A percentile compares a stretch with the other conserved stretches of the same genome.
These are phyloP conservation scores for Popillia japonica DNA, from an alignment of 1,140 invertebrate species.

Conservation along the genomic window DNA sequence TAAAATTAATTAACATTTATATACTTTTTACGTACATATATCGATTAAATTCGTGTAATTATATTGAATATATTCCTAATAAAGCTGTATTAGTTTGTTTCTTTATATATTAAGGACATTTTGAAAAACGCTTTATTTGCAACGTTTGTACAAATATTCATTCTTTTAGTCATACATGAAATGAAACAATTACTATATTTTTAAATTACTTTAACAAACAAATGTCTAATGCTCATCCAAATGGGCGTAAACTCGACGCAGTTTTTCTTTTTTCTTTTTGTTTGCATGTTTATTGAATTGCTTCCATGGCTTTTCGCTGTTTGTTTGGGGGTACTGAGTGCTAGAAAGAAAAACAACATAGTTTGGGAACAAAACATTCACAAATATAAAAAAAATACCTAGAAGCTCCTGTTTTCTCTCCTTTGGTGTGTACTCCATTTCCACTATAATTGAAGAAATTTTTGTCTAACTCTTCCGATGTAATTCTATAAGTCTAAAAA, in stretches of 20 bases:
- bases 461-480: slow-evolving; percentile 66
- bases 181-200: neutral
- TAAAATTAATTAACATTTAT: slow-evolving; percentile 3
- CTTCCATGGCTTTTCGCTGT: slow-evolving; percentile 81
- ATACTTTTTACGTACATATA: neutral
- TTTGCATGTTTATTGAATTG: slow-evolving; percentile 79
- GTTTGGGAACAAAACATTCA: neutral
- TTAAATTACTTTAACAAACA: neutral
- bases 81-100: neutral
- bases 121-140: neutral
- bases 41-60: neutral
- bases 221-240: slow-evolving; percentile 73
- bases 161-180: neutral
- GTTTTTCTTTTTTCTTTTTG: slow-evolving; percentile 86
- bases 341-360: neutral
- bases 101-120: neutral
- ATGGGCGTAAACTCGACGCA: slow-evolving; percentile 80
- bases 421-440: slow-evolving; percentile 63
- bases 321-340: no score
- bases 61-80: neutral
- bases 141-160: neutral
- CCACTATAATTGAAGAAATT: slow-evolving; percentile 65
- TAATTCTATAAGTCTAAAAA: slow-evolving; percentile 50
- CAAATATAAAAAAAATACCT: neutral
- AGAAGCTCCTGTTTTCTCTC: slow-evolving; percentile 43